Conservation (phyloP, 2,888 invertebrate species). For the Acanthoscelides obtectus region DNA sequence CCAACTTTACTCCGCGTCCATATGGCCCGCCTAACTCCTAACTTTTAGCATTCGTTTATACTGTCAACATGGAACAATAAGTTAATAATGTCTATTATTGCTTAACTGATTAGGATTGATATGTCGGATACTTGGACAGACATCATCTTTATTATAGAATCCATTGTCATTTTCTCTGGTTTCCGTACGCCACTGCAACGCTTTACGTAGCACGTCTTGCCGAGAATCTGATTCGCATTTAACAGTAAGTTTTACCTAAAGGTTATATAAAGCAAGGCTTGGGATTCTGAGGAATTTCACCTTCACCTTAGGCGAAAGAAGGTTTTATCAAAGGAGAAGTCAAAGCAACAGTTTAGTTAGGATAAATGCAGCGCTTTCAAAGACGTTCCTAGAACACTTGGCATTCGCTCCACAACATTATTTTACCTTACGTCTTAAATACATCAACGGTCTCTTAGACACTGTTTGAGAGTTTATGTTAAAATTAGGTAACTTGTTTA, state of each 20-base stretch:
- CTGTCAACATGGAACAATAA: too few relatives aligned
- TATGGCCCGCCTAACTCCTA: too few relatives aligned
- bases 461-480: too few relatives aligned
- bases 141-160: too few relatives aligned
- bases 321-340: background rate
- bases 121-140: too few relatives aligned
- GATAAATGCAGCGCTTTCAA: background rate
- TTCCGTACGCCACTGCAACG: background rate
- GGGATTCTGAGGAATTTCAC: background rate
- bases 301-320: background rate
- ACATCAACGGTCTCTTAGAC: too few relatives aligned
- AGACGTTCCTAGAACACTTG: background rate
- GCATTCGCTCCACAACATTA: background rate
- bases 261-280: background rate
- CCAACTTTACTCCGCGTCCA: too few relatives aligned
- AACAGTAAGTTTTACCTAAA: background rate
- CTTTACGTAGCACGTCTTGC: background rate
- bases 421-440: too few relatives aligned
- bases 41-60: too few relatives aligned
- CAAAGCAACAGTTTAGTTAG: background rate
- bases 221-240: background rate
- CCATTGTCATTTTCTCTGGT: background rate
- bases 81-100: too few relatives aligned
- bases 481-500: too few relatives aligned
- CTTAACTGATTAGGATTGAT: too few relatives aligned